Percentiles rank a stretch among this genome's conserved stretches.
These are phyloP conservation scores for Manis pentadactyla DNA, from an alignment of 2,797 vertebrate genomes.

Conservation along the genomic window DNA sequence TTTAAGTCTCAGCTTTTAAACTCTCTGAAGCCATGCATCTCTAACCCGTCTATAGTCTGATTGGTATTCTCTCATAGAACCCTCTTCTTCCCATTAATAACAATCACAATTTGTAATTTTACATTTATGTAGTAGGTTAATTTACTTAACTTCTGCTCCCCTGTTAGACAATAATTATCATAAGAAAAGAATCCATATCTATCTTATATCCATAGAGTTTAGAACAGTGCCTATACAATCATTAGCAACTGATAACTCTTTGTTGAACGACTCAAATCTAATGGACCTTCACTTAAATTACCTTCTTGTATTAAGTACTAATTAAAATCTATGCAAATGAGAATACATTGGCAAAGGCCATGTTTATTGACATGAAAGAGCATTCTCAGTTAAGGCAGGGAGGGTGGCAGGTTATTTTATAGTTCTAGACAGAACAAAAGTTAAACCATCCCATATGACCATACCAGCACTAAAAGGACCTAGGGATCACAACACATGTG, in stretches of 20 bases:
- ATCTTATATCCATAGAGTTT: background rate
- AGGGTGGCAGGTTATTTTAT: slow-evolving; percentile 17
- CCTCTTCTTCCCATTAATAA: background rate
- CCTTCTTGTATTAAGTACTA: background rate
- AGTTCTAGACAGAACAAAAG: background rate
- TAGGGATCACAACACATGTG: background rate
- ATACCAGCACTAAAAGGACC: background rate
- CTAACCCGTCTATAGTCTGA: background rate
- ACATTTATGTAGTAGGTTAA: background rate
- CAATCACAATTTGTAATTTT: background rate
- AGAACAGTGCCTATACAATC: background rate
- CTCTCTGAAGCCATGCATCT: background rate
- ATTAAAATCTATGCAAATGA: slow-evolving; percentile 32
- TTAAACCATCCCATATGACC: background rate
- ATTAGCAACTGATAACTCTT: background rate
- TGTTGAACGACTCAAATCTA: slow-evolving; percentile 32
- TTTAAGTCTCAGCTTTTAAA: background rate
- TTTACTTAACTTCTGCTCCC: background rate
- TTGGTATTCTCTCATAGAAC: background rate
- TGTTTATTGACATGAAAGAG: background rate
- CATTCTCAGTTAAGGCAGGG: background rate
- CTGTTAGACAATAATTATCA: background rate
- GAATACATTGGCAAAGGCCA: background rate
- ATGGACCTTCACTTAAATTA: background rate
- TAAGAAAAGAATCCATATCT: background rate